A percentile compares a stretch with the other conserved stretches of the same genome.
Conservation (phyloP, 1,140 invertebrate genomes). For the Drosophila arizonae region DNA sequence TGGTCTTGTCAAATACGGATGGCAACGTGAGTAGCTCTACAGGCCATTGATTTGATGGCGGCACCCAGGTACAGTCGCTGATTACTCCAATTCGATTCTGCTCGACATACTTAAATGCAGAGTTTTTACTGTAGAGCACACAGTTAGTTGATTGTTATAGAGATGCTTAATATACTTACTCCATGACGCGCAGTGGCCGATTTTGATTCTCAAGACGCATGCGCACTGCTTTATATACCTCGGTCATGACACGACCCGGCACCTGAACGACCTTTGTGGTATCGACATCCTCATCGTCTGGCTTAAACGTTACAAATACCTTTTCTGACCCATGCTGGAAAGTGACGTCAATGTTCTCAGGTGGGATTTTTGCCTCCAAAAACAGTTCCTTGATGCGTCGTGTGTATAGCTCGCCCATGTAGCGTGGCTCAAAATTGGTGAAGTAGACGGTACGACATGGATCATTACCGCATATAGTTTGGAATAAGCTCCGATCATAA, state of each 20-base stretch:
- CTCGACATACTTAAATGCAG: slow-evolving; percentile 60
- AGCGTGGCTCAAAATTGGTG: slow-evolving; percentile 85
- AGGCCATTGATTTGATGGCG: slow-evolving; percentile 48
- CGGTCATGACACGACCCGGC: slow-evolving; percentile 86
- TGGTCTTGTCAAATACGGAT: slow-evolving; percentile 62
- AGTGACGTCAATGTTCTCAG: slow-evolving; percentile 84
- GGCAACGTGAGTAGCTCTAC: slow-evolving; percentile 69
- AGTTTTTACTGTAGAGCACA: slow-evolving; percentile 30
- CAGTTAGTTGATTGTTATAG: neutral
- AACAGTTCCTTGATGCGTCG: slow-evolving; percentile 85
- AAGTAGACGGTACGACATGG: slow-evolving; percentile 91
- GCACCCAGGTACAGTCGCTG: slow-evolving; percentile 61
- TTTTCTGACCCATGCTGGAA: slow-evolving; percentile 85
- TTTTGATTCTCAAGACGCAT: slow-evolving; percentile 85
- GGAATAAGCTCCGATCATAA: slow-evolving; percentile 86
- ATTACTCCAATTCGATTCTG: slow-evolving; percentile 55
- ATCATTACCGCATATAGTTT: slow-evolving; percentile 87
- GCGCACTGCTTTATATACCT: slow-evolving; percentile 92
- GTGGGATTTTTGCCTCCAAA: slow-evolving; percentile 70
- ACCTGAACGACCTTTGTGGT: slow-evolving; percentile 60
- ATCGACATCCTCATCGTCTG: slow-evolving; percentile 48
- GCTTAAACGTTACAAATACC: slow-evolving; percentile 86
- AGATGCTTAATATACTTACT: slow-evolving; percentile 38
- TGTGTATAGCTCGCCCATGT: slow-evolving; percentile 89
- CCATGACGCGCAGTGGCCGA: slow-evolving; percentile 84